Base-by-base conservation (phyloP, 30 jellyfish, hydroid and myxozoan genomes). In the Cassiopea andromeda region DNA sequence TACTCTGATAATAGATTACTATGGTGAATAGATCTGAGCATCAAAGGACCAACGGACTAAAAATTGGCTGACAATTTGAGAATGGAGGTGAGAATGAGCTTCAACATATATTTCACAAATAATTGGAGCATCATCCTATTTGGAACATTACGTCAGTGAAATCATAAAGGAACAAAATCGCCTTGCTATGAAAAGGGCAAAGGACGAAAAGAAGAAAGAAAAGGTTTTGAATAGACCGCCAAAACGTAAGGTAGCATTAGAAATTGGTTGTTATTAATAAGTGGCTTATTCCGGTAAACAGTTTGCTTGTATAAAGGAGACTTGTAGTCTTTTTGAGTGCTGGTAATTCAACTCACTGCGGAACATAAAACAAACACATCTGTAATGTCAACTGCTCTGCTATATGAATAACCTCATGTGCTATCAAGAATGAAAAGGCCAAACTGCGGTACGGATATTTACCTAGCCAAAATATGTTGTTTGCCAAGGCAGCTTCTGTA, bases 321-420 rank as follows among this genome's bases (percentile, higher is more conserved):
- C 89, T 78, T 59, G n/a, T 66, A 48, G 90, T 87, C 88, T 78
- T 49, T 46, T 59, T 18, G 46, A n/a, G 57, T 38, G 78, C 76
- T 70, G 64, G 50, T 69, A 47, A 46, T 75, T 46, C 89, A 47
- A 61, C 59, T 58, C 94, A 87, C 81, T 66, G 86, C 78, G 82
- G 73, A 87, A 87, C 72, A 83, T 57, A 77, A 87, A 78, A 54
- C 94, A 87, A 78, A 77, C 90, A 78, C 48, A 60, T 61, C 43
- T 78, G 86, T 48, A 12, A 14, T 71, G 85, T 87, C 87, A 75
- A 49, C 73, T n/a, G 60, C 77, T 83, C 71, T 71, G 48, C 94
- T 76, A 80, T 78, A 87, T 80, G 94, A 77, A 78, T 87, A 87
- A 87, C 94, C 94, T 87, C 90, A 87, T 78, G 94, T 58, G 74